Percentiles rank a stretch among this genome's conserved stretches.
These are phyloP conservation scores for Xestia rhomboidea DNA, from an alignment of 2,888 invertebrate genomes.

Conservation along the genomic window DNA sequence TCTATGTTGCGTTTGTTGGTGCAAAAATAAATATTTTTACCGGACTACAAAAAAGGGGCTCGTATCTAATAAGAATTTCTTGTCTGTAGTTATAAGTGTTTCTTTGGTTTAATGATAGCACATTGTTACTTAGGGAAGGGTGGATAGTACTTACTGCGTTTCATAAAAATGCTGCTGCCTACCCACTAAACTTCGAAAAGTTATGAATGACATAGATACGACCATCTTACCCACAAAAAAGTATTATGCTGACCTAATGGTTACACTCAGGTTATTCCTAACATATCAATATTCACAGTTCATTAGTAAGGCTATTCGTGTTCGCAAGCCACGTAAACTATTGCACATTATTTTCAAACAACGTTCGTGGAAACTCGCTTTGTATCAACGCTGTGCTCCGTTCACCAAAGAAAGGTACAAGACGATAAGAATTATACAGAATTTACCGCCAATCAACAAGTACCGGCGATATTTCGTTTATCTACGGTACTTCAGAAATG, in stretches of 20 bases:
- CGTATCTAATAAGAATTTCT: neutral
- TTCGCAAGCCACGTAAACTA: conserved; percentile 21
- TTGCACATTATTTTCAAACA: conserved; percentile 46
- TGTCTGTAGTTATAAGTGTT: neutral
- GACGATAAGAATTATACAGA: conserved; percentile 40
- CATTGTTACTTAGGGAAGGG: neutral
- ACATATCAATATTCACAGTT: conserved; percentile 12
- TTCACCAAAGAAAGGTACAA: conserved; percentile 43
- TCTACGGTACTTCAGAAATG: conserved; percentile 57
- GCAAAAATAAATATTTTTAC: neutral
- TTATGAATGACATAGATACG: neutral
- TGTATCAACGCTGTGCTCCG: conserved; percentile 21
- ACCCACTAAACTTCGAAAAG: neutral
- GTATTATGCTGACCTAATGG: neutral
- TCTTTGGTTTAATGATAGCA: neutral
- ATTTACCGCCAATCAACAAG: conserved; percentile 40
- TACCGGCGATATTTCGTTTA: conserved; percentile 50
- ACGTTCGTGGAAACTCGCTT: conserved; percentile 34
- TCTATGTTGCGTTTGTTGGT: neutral
- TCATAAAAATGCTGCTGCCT: too few relatives aligned
- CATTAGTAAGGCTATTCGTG: conserved; percentile 7
- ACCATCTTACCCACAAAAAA: neutral
- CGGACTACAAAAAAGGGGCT: neutral
- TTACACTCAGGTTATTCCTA: neutral
- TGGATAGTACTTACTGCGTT: neutral